Evolutionary conservation across 2,113 vertebrate species (phyloP).

Genomic region (Corydoras maculifer): DNA sequence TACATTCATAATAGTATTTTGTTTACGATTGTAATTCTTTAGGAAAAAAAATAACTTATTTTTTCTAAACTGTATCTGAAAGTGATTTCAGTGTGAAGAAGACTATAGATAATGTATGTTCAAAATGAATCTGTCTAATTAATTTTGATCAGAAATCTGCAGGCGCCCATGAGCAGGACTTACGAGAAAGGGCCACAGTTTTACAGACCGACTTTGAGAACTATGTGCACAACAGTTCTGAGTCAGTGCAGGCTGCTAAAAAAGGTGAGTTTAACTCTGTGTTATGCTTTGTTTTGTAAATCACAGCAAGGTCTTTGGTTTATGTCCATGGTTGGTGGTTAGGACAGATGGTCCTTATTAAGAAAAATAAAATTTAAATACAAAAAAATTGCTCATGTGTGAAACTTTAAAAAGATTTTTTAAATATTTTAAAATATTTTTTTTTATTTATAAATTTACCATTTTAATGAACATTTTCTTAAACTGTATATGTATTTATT

Average conservation of each 20-base stretch:
- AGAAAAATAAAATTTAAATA: no score
- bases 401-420: no score
- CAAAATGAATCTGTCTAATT: constrained; percentile 21
- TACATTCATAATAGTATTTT: no score
- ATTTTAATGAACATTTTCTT: not conserved
- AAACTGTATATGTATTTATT: not conserved
- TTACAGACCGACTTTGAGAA: constrained; percentile 88
- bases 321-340: no score
- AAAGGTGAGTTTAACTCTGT: constrained; percentile 68
- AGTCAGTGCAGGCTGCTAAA: constrained; percentile 70
- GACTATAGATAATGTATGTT: no score
- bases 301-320: no score
- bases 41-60: no score
- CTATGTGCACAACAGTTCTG: constrained; percentile 68
- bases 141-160: constrained; percentile 59
- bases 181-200: constrained; percentile 77
- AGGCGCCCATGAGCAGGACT: constrained; percentile 68
- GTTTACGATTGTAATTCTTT: no score
- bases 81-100: no score
- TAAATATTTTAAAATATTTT: not conserved
- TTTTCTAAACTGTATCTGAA: no score
- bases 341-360: no score
- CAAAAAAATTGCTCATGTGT: not conserved
- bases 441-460: not conserved
- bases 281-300: no score